Evolutionary conservation across 2,888 invertebrate species (phyloP).

Genomic region (Cataglyphis altisquamis): DNA sequence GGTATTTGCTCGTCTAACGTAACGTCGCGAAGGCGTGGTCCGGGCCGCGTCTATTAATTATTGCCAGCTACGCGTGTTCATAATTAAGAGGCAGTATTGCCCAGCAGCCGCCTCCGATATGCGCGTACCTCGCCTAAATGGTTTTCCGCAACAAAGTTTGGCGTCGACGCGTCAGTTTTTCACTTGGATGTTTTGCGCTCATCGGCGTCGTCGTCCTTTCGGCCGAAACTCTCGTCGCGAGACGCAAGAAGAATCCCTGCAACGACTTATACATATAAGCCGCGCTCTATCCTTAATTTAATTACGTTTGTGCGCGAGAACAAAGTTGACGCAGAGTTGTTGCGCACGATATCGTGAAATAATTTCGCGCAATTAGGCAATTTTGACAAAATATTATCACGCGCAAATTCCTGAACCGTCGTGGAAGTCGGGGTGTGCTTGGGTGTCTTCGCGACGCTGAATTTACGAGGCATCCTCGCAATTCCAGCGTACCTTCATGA

Average conservation of each 20-base stretch:
- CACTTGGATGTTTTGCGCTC: not conserved
- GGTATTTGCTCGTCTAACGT: slow-evolving; percentile 63
- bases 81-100: slow-evolving; percentile 76
- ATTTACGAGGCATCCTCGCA: slow-evolving; percentile 60
- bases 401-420: slow-evolving; percentile 31
- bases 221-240: not conserved
- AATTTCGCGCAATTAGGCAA: slow-evolving; percentile 37
- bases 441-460: slow-evolving; percentile 51
- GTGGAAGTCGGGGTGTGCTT: not conserved
- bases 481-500: slow-evolving; percentile 31
- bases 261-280: not conserved
- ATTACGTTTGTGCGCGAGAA: not conserved
- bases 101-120: slow-evolving; percentile 9
- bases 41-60: slow-evolving; percentile 78
- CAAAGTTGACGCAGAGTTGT: slow-evolving; percentile 22
- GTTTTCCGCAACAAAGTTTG: slow-evolving; percentile 44
- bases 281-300: not conserved
- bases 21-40: slow-evolving; percentile 57
- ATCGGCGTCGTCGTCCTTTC: not conserved
- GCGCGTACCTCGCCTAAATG: slow-evolving; percentile 1
- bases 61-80: slow-evolving; percentile 75
- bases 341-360: not conserved
- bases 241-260: not conserved
- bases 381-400: slow-evolving; percentile 46
- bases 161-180: slow-evolving; percentile 4